Evolutionary conservation across 2,797 vertebrate species (phyloP).

Genomic region (Sebastes iracundus): DNA sequence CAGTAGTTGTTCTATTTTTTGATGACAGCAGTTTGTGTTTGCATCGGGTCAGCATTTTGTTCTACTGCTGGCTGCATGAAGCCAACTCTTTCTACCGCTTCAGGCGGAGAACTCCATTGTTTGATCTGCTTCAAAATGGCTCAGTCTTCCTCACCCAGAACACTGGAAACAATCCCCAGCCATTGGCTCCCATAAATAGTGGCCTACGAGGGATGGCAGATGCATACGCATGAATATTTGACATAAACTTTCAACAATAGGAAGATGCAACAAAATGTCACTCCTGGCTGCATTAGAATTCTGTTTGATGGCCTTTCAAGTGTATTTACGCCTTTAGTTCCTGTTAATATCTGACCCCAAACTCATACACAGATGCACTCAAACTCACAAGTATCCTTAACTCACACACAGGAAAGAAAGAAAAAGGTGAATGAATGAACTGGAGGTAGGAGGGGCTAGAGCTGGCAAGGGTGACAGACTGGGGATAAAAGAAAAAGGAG

Average conservation of each 20-base stretch:
- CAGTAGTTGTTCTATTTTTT: constrained; percentile 38
- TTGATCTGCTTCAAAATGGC: constrained; percentile 27
- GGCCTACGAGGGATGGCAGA: neutral
- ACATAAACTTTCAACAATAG: neutral
- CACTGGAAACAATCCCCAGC: constrained; percentile 7
- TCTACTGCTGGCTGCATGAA: constrained; percentile 32
- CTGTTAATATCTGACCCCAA: neutral
- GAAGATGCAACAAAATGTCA: neutral
- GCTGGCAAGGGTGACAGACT: constrained; percentile 25
- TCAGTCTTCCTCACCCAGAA: constrained; percentile 20
- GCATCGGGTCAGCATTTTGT: constrained; percentile 57
- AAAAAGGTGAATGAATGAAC: constrained; percentile 10
- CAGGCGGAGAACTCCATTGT: constrained; percentile 26
- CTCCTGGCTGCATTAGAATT: neutral
- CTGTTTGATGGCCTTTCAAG: neutral
- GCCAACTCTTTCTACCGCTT: constrained; percentile 32
- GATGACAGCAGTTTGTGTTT: constrained; percentile 56
- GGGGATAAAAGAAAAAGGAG: constrained; percentile 27
- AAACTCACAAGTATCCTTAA: constrained; percentile 22
- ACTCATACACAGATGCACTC: constrained; percentile 1
- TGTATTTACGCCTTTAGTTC: neutral
- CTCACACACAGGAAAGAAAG: neutral
- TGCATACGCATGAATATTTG: neutral
- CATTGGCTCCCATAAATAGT: neutral
- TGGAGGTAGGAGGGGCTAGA: neutral